phyloP scores from a whole-genome alignment of 2,888 invertebrate genomes.

The Volucella inanis region DNA sequence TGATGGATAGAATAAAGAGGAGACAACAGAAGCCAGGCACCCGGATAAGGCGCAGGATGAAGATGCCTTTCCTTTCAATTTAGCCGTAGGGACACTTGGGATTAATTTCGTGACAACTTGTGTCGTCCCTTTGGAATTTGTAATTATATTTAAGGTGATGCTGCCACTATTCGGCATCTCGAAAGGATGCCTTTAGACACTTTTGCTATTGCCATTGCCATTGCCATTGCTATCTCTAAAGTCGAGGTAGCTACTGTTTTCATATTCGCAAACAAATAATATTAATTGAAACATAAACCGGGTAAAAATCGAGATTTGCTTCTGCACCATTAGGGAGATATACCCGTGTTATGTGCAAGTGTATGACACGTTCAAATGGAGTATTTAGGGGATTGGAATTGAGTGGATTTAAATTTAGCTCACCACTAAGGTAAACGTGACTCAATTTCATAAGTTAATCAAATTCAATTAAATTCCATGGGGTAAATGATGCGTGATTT shows the following conservation, averaged over 20 bases:
- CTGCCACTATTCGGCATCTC: constrained; percentile 63
- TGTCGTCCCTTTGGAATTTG: constrained; percentile 74
- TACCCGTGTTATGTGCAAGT: neutral
- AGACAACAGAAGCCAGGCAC: neutral
- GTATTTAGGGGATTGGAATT: constrained; percentile 55
- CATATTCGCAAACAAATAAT: constrained; percentile 70
- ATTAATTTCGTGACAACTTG: constrained; percentile 75
- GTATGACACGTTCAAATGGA: constrained; percentile 40
- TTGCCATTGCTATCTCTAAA: no score
- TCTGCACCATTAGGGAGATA: neutral
- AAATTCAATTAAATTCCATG: constrained; percentile 72
- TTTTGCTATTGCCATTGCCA: constrained; percentile 28
- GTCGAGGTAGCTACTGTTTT: constrained; percentile 26
- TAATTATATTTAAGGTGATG: constrained; percentile 75
- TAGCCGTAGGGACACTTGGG: constrained; percentile 74
- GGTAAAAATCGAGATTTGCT: constrained; percentile 53
- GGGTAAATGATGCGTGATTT: constrained; percentile 65
- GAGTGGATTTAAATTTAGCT: constrained; percentile 71
- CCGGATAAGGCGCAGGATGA: constrained; percentile 41
- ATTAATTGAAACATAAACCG: constrained; percentile 73
- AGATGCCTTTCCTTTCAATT: constrained; percentile 74
- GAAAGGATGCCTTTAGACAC: constrained; percentile 47
- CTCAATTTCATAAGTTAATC: constrained; percentile 74
- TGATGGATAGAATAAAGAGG: neutral
- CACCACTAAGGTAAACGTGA: constrained; percentile 65